Evolutionary conservation across 2,113 vertebrate species (phyloP).

Genomic region (Syngnathus typhle): DNA sequence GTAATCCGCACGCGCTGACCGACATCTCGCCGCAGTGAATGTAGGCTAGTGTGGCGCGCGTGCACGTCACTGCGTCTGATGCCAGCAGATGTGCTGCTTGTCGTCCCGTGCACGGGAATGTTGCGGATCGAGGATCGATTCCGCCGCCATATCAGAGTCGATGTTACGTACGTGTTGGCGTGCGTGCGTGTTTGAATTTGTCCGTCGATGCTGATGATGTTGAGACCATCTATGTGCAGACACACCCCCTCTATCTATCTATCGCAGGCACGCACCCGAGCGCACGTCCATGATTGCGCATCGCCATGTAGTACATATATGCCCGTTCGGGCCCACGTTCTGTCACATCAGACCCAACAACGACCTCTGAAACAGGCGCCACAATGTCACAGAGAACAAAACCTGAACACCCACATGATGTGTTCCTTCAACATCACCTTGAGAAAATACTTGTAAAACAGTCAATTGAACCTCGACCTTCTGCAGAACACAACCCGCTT

Average conservation of each 20-base stretch:
- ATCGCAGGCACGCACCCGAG: neutral
- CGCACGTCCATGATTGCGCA: slow-evolving; percentile 4
- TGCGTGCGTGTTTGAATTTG: neutral
- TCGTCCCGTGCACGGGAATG: neutral
- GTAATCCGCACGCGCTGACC: slow-evolving; percentile 49
- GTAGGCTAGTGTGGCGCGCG: slow-evolving; percentile 41
- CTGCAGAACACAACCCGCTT: neutral
- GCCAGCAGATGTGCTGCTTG: slow-evolving; percentile 32
- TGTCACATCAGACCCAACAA: neutral
- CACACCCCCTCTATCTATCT: slow-evolving; percentile 10
- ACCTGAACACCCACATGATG: neutral
- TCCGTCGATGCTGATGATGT: neutral
- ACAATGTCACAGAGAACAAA: neutral
- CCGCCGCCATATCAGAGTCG: neutral
- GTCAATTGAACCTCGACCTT: neutral
- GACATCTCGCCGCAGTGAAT: slow-evolving; percentile 64
- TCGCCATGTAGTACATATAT: too few species aligned
- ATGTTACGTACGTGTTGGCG: neutral
- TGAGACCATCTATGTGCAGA: neutral
- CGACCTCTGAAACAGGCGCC: neutral
- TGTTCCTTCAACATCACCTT: neutral
- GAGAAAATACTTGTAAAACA: neutral
- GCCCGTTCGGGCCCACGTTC: neutral
- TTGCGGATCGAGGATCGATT: neutral
- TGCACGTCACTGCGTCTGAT: slow-evolving; percentile 35